Conservation (phyloP, 1,140 invertebrate genomes). For the Drosophila leontia region DNA sequence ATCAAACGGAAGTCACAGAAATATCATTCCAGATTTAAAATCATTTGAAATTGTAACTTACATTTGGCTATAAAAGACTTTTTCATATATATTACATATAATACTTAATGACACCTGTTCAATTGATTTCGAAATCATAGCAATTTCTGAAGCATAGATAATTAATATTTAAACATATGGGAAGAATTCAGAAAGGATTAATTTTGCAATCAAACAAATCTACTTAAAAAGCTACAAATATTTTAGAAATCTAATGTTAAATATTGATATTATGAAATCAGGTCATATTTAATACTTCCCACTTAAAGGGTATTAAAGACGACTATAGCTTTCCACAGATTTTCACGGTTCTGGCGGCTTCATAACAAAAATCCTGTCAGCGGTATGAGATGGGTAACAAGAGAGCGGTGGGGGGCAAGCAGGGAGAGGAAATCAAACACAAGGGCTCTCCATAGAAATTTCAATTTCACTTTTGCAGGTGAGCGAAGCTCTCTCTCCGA, state of each 20-base stretch:
- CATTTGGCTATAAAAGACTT: too few relatives aligned
- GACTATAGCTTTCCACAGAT: neutral
- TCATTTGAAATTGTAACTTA: too few relatives aligned
- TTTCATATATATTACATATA: too few relatives aligned
- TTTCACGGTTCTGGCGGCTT: conserved; percentile 15
- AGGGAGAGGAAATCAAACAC: conserved; percentile 26
- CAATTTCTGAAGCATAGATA: too few relatives aligned
- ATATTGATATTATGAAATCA: neutral
- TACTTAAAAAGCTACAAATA: neutral
- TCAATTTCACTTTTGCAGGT: conserved; percentile 79
- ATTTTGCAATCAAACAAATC: too few relatives aligned
- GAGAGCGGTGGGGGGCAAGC: conserved; percentile 1
- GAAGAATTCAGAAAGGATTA: too few relatives aligned
- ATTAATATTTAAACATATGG: too few relatives aligned
- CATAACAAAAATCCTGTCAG: conserved; percentile 54
- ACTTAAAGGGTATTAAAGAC: neutral
- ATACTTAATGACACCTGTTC: too few relatives aligned
- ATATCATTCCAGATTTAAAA: neutral
- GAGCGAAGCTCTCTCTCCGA: conserved; percentile 33
- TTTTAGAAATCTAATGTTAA: neutral
- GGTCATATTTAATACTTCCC: neutral
- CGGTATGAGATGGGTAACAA: conserved; percentile 3
- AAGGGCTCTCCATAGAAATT: conserved; percentile 69
- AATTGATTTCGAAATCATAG: neutral
- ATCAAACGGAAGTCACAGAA: too few relatives aligned